These are phyloP conservation scores for Stegodyphus mimosarum DNA, from an alignment of 1,140 invertebrate species.

Conservation along the genomic window DNA sequence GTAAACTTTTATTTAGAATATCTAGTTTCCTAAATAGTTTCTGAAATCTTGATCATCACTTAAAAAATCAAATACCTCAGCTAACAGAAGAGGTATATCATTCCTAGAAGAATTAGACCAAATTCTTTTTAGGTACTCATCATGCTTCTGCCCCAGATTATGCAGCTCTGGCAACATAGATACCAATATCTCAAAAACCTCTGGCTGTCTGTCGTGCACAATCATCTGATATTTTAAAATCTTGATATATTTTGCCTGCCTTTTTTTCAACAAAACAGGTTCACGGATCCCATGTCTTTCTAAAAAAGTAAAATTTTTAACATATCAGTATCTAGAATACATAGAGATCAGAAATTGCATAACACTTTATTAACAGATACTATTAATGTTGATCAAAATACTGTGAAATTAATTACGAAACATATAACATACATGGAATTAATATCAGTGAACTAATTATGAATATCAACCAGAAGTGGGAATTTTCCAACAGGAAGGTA, in stretches of 20 bases:
- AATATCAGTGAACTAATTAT: too few relatives aligned
- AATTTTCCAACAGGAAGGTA: too few relatives aligned
- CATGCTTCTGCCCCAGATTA: not conserved
- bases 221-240: not conserved
- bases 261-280: not conserved
- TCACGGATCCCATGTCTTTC: not conserved
- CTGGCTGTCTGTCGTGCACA: not conserved
- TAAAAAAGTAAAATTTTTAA: not conserved
- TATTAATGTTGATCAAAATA: too few relatives aligned
- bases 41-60: not conserved
- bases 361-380: too few relatives aligned
- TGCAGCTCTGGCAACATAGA: slow-evolving; percentile 1
- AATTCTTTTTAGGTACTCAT: not conserved
- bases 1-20: too few relatives aligned
- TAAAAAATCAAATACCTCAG: not conserved
- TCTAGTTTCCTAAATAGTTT: too few relatives aligned
- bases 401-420: too few relatives aligned
- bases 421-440: too few relatives aligned
- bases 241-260: not conserved
- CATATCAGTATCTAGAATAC: too few relatives aligned
- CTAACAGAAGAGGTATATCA: not conserved
- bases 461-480: too few relatives aligned
- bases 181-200: not conserved
- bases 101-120: not conserved
- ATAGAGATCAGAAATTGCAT: too few relatives aligned